Base-by-base conservation (phyloP, 2,797 vertebrate genomes). In the Oreochromis grahami region DNA sequence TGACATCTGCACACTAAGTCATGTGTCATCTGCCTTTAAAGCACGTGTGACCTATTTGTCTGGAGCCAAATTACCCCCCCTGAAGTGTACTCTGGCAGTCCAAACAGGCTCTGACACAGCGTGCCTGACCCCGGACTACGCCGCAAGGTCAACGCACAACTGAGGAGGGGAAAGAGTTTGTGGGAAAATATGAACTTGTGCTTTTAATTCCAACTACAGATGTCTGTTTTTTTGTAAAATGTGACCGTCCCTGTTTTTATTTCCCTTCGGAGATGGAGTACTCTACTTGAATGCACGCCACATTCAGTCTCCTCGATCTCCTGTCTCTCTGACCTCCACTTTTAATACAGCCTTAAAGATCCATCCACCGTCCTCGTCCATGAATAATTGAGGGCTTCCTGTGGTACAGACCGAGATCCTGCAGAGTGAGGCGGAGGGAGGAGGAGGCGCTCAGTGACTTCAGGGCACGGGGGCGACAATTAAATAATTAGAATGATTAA, bases 351-450 rank as follows among this genome's bases (percentile, higher is more conserved):
- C 76, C 84, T 86, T 88, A 91, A 89, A 86, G 87, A 87, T 86
- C 82, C 55, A 87, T 86, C 85, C 86, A 82, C 86, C 80, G 79
- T 92, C 88, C 68, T 89, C 24, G 55, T 50, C 82, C 38, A 89
- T 93, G 90, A 95, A 94, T 95, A 94, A 95, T 95, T 87, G 85
- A 93, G 85, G 81, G 72, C 84, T 90, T 93, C 89, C 88, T 32
- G 60, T 15, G 19, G 80, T 78, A 87, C 50, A 85, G 84, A 68
- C 86, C 34, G 81, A 88, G 86, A 89, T 89, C 80, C 87, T 83
- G 86, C 85, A 89, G 79, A 87, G 80, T 72, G 86, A 85, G 86
- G 79, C 58, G 77, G 76, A 78, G 86, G 88, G 77, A 83, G 41
- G 85, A 87, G 60, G 83, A 82, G 84, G 82, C 2, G 5, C 68